Evolutionary conservation across 2,113 vertebrate genomes (phyloP).

Genomic region (Aleadryas rufinucha): DNA sequence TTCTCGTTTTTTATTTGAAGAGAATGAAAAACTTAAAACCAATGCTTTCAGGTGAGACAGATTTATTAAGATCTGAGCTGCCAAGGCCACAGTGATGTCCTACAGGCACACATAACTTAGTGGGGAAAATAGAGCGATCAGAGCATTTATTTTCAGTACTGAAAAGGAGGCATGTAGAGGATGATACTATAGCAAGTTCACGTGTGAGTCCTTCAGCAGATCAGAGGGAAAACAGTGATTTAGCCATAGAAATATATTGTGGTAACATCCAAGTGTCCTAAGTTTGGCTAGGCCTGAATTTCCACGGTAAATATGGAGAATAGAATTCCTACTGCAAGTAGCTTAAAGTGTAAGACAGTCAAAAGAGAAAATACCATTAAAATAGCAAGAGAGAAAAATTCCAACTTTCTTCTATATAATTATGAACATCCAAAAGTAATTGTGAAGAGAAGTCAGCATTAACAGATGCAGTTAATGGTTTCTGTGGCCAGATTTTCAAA

Average conservation of each 20-base stretch:
- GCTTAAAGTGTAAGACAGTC: neutral
- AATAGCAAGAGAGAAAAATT: neutral
- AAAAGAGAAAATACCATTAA: neutral
- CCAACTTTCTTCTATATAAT: neutral
- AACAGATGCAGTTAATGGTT: neutral
- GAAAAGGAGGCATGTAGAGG: neutral
- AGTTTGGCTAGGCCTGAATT: neutral
- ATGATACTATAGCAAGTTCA: neutral
- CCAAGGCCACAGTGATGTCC: neutral
- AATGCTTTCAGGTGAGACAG: neutral
- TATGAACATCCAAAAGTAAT: neutral
- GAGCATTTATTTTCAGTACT: neutral
- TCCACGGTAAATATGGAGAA: neutral
- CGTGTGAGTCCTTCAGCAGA: neutral
- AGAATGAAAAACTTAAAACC: neutral
- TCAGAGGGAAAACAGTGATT: neutral
- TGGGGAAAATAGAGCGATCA: neutral
- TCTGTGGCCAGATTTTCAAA: neutral
- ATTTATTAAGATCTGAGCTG: neutral
- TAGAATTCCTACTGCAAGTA: neutral
- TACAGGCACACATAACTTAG: neutral
- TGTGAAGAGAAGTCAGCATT: neutral
- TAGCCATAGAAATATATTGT: neutral
- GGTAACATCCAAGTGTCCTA: neutral
- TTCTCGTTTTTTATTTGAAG: neutral